Conservation (phyloP, 2,888 invertebrate genomes). For the Aethes cnicana region DNA sequence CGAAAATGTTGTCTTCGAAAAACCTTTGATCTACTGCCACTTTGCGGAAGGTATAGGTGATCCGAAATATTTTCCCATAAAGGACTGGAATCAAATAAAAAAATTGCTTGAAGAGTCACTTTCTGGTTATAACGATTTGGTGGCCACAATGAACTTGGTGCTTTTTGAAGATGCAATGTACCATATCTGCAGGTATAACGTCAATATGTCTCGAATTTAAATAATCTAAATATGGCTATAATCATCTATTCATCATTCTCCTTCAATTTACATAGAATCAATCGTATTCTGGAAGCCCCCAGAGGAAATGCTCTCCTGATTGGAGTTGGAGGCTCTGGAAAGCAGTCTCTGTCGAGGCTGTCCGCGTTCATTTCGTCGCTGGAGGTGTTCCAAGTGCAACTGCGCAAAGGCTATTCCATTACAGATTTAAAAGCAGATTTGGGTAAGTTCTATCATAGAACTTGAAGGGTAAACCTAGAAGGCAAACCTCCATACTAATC, state of each 20-base stretch:
- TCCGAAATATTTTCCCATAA: conserved; percentile 92
- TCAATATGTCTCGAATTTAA: background rate
- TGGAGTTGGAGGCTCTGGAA: conserved; percentile 97
- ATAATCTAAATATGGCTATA: background rate
- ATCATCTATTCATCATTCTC: no score
- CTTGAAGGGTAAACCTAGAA: no score
- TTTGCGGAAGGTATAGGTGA: conserved; percentile 96
- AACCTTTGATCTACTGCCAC: conserved; percentile 94
- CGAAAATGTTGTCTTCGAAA: conserved; percentile 86
- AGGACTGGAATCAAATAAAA: conserved; percentile 86
- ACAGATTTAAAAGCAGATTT: conserved; percentile 89
- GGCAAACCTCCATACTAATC: no score
- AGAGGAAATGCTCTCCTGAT: conserved; percentile 95
- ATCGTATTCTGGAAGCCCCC: conserved; percentile 94
- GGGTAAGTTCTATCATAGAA: conserved; percentile 46
- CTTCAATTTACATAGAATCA: conserved; percentile 89
- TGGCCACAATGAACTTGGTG: conserved; percentile 95
- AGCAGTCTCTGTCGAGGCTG: conserved; percentile 94
- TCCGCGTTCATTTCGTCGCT: conserved; percentile 94
- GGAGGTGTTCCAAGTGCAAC: conserved; percentile 95
- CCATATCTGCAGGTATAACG: conserved; percentile 89
- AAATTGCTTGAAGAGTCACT: conserved; percentile 91
- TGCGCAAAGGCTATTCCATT: conserved; percentile 94
- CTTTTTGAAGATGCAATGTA: conserved; percentile 97
- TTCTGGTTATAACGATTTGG: conserved; percentile 92